phyloP scores from a whole-genome alignment of 2,888 invertebrate species.

The Tetranychus truncatus region DNA sequence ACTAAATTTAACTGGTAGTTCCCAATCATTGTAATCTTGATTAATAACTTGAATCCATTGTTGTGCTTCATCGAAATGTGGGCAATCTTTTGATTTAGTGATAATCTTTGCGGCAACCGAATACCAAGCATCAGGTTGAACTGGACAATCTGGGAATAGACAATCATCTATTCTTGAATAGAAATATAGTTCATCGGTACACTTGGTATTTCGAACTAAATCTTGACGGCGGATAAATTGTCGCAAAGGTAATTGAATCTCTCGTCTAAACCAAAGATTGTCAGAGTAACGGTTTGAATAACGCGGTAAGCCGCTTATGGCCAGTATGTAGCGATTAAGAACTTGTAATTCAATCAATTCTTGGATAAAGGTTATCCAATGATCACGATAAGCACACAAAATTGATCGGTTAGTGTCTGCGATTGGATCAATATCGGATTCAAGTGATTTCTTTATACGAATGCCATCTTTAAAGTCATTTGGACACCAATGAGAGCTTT shows the following conservation, averaged over 20 bases:
- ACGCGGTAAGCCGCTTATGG: neutral
- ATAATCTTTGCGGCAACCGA: neutral
- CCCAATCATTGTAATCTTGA: neutral
- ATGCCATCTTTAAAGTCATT: neutral
- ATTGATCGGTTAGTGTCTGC: neutral
- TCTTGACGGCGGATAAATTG: neutral
- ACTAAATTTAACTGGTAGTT: neutral
- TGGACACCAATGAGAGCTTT: neutral
- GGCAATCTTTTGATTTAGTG: neutral
- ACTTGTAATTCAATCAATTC: neutral
- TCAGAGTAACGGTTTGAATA: neutral
- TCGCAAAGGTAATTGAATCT: neutral
- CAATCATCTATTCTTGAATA: neutral
- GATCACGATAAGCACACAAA: neutral
- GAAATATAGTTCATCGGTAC: neutral
- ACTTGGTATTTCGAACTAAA: neutral
- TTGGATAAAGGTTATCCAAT: neutral
- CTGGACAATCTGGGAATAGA: neutral
- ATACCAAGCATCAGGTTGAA: neutral
- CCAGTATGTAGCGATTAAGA: neutral
- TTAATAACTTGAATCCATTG: neutral
- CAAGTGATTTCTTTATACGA: neutral
- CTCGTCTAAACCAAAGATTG: neutral
- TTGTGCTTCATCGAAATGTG: neutral
- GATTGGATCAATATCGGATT: neutral